These are phyloP conservation scores for Pseudonaja textilis DNA, from an alignment of 2,113 vertebrate genomes.

Conservation along the genomic window DNA sequence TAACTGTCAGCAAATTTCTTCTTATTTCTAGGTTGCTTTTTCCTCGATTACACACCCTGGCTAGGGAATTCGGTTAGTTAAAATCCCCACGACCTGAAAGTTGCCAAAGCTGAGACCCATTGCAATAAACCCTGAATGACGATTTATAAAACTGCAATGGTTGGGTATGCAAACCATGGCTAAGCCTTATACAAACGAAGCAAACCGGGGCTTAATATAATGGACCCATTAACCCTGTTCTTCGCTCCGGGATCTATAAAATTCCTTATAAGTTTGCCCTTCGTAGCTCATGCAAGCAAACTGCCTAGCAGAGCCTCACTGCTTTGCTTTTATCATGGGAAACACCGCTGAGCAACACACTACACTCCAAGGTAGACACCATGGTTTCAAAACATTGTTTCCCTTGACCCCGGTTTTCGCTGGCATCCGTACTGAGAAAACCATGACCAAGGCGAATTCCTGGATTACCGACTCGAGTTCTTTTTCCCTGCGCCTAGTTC, in stretches of 20 bases:
- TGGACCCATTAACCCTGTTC: not conserved
- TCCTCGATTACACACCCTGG: too few species aligned
- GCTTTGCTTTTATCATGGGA: not conserved
- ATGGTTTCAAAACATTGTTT: conserved; percentile 1
- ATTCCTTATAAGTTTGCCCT: not conserved
- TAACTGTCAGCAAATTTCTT: too few species aligned
- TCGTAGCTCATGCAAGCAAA: too few species aligned
- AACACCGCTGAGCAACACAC: not conserved
- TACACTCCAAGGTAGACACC: not conserved
- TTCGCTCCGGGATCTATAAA: not conserved
- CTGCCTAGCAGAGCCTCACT: not conserved
- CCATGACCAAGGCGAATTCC: not conserved
- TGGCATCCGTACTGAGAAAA: not conserved
- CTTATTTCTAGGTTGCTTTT: too few species aligned
- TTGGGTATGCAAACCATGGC: not conserved
- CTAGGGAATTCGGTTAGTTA: not conserved
- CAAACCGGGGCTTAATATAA: not conserved
- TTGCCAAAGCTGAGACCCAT: not conserved
- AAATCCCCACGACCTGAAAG: not conserved
- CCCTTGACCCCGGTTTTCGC: not conserved
- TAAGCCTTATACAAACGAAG: not conserved
- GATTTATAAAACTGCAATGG: not conserved
- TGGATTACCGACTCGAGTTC: not conserved
- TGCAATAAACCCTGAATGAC: not conserved
- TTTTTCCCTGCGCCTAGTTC: not conserved